A percentile compares a stretch with the other conserved stretches of the same genome.
Evolutionary conservation across 35 echinoderm and acorn worm species (phyloP).

Genomic region (Diadema setosum): DNA sequence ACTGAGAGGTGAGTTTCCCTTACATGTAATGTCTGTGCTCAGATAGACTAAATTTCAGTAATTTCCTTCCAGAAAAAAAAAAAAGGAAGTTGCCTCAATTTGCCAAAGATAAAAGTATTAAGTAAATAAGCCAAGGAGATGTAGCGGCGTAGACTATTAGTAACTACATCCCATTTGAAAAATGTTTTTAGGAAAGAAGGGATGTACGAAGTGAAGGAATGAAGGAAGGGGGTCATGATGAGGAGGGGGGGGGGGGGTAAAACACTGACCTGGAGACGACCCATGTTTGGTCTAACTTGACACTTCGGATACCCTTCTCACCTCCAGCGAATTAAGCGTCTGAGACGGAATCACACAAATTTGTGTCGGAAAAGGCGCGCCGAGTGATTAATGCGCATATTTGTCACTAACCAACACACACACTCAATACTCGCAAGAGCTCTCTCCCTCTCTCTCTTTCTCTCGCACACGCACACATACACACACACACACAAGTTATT

Average conservation of each 20-base stretch:
- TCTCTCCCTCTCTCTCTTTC: neutral
- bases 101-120: too few relatives aligned
- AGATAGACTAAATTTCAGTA: too few relatives aligned
- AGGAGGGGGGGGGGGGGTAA: neutral
- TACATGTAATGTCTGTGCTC: too few relatives aligned
- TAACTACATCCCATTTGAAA: too few relatives aligned
- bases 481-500: too few relatives aligned
- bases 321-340: neutral
- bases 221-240: neutral
- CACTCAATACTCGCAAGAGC: neutral
- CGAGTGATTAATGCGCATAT: constrained; percentile 4
- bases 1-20: too few relatives aligned
- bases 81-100: too few relatives aligned
- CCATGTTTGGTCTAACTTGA: neutral
- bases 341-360: constrained; percentile 17
- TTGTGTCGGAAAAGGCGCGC: constrained; percentile 2
- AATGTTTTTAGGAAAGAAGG: too few relatives aligned
- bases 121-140: too few relatives aligned
- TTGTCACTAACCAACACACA: neutral
- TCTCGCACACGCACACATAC: neutral
- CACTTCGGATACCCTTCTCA: neutral
- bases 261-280: neutral
- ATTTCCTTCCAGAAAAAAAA: too few relatives aligned
- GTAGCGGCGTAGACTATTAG: too few relatives aligned
- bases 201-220: too few relatives aligned